Base-by-base conservation (phyloP, 2,888 invertebrate genomes). In the Calameuta idolon region DNA sequence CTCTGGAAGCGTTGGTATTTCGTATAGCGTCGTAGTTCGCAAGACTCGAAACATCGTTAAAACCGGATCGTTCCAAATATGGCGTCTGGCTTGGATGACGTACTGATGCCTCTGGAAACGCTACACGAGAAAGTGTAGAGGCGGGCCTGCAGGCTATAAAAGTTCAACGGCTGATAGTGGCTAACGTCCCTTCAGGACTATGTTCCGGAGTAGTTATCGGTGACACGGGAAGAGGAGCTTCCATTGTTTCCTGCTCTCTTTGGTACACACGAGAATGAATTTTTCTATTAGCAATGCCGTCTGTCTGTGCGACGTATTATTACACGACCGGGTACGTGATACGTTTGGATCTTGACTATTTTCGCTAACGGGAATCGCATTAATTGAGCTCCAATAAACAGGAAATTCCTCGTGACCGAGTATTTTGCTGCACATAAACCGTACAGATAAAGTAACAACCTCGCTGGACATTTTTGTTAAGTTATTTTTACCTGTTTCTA, bases 41-140 rank as follows among this genome's bases (percentile, higher is more conserved):
- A 40, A 23, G 55, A 55, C 55, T 55, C 2, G 55, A 55, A 55
- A 55, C 23, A 79, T 80, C 80, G 77, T 73, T 80, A 80, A 82
- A 86, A 86, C 84, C 83, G 84, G 85, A 86, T 84, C 82, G 83
- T 83, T 83, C 83, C 82, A 81, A 82, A 85, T 84, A 83, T 73
- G 76, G 78, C 69, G 76, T 78, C 78, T 69, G 69, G 69, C 23
- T 74, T 73, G 73, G 40, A 79, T 69, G 74, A n/a, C 74, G 77
- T 74, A 74, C 76, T 33, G 73, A 68, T 69, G 73, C 37, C 68
- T 23, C 68, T 55, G 75, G 34, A 33, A 74, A 75, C 74, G 78
- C 71, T 82, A 75, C 74, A 75, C 80, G 76, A 75, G 75, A 71
- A 76, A 71, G 73, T 74, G 78, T 78, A 69, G 76, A 78, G 73